Evolutionary conservation across 2,888 invertebrate species (phyloP), one percentile per base, ranked within the genome.

Genomic region (Lapara coniferarum): DNA sequence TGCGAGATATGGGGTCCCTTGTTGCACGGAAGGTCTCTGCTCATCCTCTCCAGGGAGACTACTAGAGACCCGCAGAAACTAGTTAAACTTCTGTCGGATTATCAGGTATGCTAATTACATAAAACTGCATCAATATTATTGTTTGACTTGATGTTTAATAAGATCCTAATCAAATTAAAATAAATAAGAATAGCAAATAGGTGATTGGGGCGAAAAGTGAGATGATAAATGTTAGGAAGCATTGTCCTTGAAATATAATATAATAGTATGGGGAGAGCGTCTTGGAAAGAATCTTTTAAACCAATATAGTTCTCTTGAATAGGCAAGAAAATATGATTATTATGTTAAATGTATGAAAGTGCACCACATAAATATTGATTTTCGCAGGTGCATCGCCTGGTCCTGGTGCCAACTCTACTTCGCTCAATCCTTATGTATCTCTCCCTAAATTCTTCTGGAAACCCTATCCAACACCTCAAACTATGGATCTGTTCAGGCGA

Each of bases 401-500:
- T 98, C 0, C 88, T 98, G 13, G 98, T 98, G 0, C 98, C 98
- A 2, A 97, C 98, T 0, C 92, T 98, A 0, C 93, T 98, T 2
- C 95, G 96, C 10, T 96, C 97, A 0, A 94, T 98, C 74, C 94
- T 98, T 14, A 95, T 97, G 95, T 97, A 96, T 79, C 88, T 97
- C 13, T 94, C 95, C 49, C 86, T 96, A 66, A 95, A 94, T 67
- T 93, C 95, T 79, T 87, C 94, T n/a, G 90, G 91, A 25, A 92
- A 93, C 73, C 89, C 94, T 5, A 90, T 97, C 44, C 87, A 94
- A 71, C 87, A 90, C 67, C 90, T 98, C 13, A 96, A 95, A 81
- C 94, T 97, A 0, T 98, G 98, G 97, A 95, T 98, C 14, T 97
- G 98, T 80, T 98, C 98, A 0, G 98, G 98, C 0, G 98, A 98